Conservation (phyloP, 2,888 invertebrate genomes). For the Drosophila putrida region DNA sequence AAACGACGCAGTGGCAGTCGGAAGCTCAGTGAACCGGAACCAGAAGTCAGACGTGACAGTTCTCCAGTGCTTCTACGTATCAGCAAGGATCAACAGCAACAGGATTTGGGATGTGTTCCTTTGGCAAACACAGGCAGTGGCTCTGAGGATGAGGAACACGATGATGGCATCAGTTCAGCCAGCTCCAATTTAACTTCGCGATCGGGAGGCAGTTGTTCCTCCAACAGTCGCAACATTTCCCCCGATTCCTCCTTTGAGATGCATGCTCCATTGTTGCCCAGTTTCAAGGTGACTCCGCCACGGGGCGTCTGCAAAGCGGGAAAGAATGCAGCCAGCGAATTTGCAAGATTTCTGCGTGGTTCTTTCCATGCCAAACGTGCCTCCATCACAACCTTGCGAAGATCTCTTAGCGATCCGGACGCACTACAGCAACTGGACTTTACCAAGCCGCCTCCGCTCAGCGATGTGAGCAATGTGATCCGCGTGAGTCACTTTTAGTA, state of each 20-base stretch:
- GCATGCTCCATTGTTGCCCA: constrained; percentile 84
- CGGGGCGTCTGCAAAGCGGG: constrained; percentile 64
- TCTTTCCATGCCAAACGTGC: constrained; percentile 84
- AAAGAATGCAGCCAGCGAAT: constrained; percentile 80
- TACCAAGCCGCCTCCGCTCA: constrained; percentile 58
- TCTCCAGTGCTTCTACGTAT: constrained; percentile 79
- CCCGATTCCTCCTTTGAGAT: constrained; percentile 84
- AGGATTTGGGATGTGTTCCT: constrained; percentile 61
- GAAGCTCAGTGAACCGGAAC: constrained; percentile 53
- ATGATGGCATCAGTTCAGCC: constrained; percentile 82
- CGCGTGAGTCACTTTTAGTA: constrained; percentile 84
- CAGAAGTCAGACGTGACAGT: constrained; percentile 35
- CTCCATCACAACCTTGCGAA: constrained; percentile 81
- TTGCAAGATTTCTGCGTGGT: constrained; percentile 82
- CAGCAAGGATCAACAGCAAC: constrained; percentile 20
- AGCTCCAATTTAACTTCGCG: constrained; percentile 56
- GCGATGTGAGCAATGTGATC: constrained; percentile 77
- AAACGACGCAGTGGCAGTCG: constrained; percentile 67
- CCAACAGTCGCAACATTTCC: constrained; percentile 73
- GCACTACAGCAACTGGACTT: constrained; percentile 77
- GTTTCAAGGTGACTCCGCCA: constrained; percentile 84
- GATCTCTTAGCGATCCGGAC: constrained; percentile 84
- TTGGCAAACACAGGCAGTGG: constrained; percentile 46
- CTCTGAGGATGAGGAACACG: constrained; percentile 68
- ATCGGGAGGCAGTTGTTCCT: constrained; percentile 44